Evolutionary conservation across 2,797 vertebrate genomes (phyloP), one percentile per base, ranked within the genome.

Genomic region (Chromobotia macracanthus): DNA sequence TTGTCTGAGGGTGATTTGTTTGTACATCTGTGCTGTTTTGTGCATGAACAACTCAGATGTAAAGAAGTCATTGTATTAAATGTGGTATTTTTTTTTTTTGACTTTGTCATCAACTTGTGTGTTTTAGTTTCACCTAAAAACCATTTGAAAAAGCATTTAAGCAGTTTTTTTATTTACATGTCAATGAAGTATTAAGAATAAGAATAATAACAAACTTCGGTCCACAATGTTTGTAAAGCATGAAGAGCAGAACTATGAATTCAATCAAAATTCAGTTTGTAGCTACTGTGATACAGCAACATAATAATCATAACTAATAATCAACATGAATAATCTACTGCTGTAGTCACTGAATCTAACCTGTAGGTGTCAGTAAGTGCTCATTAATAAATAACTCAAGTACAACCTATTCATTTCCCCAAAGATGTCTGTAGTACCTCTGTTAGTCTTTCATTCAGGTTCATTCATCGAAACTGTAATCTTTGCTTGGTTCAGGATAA

Each of bases 361-460:
- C 48, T 53, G 21, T 11, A 44, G 61, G 50, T 44, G 50, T 44
- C 63, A 66, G 61, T 66, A 28, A 55, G 55, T 55, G 10, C 55
- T 66, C 38, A 64, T 21, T 16, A 16, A 2, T 53, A 19, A 13
- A 9, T n/a, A 28, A 41, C 48, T 9, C 35, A 38, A 7, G 35
- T 38, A 38, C 35, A 38, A 38, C 3, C 35, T n/a, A n/a, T n/a
- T n/a, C n/a, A n/a, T n/a, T n/a, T n/a, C n/a, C 46, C 19, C 3
- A 21, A 50, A 64, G 6, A 28, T 1, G 6, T 2, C 15, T 0
- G 5, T 5, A 5, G 1, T 21, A 65, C 15, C 4, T 58, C 1
- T 2, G 9, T 46, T 18, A 61, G 56, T 58, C n/a, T 38, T 75
- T n/a, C n/a, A n/a, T n/a, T n/a, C n/a, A n/a, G 46, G 6, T 64